Evolutionary conservation across 2,113 vertebrate species (phyloP).

Genomic region (Calyptommatus sinebrachiatus): DNA sequence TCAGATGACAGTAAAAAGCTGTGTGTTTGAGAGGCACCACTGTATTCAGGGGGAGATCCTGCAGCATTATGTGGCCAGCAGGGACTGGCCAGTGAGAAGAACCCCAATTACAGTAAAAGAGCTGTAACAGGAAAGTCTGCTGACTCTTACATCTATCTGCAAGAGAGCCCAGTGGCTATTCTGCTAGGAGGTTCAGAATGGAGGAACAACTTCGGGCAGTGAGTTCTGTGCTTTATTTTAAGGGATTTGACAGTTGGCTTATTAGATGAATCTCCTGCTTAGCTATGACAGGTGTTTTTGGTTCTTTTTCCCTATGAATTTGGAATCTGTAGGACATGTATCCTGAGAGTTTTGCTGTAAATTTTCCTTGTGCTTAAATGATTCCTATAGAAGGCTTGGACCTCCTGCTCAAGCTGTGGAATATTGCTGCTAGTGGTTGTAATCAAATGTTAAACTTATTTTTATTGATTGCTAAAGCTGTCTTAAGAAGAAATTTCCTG

Average conservation of each 20-base stretch:
- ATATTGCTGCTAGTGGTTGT: neutral
- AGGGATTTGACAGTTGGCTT: neutral
- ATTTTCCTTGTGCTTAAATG: neutral
- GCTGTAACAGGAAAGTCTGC: slow-evolving; percentile 50
- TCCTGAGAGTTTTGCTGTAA: neutral
- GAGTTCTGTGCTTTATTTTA: slow-evolving; percentile 17
- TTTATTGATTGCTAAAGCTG: neutral
- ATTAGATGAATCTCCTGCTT: neutral
- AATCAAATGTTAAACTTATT: neutral
- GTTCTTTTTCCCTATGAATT: neutral
- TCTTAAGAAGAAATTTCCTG: neutral
- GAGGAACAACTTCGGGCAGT: slow-evolving; percentile 13
- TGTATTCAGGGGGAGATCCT: slow-evolving; percentile 57
- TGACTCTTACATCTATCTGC: slow-evolving; percentile 41
- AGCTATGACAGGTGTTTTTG: neutral
- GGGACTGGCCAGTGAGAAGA: slow-evolving; percentile 57
- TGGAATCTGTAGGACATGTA: neutral
- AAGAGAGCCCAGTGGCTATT: slow-evolving; percentile 31
- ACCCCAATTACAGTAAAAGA: slow-evolving; percentile 51
- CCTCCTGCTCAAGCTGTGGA: neutral
- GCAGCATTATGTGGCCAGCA: slow-evolving; percentile 51
- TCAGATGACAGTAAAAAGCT: neutral
- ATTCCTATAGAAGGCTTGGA: neutral
- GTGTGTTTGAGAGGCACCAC: slow-evolving; percentile 15
- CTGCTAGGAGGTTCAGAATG: neutral